Evolutionary conservation across 2,113 vertebrate species (phyloP).

Genomic region (Albula glossodonta): DNA sequence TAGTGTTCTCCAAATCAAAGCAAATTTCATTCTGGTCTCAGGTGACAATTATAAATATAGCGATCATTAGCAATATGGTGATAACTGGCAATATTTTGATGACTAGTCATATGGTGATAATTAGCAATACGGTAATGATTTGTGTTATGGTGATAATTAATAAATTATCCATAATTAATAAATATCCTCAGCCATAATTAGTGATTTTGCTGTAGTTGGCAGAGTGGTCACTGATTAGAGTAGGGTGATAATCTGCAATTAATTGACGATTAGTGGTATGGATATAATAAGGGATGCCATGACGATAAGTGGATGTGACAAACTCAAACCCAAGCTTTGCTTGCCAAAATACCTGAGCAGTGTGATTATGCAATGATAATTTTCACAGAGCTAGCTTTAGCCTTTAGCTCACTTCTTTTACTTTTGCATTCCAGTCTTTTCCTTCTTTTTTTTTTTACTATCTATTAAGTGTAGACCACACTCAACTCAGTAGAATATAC

Average conservation of each 20-base stretch:
- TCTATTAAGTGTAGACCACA: no score
- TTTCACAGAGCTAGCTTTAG: no score
- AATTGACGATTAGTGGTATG: not conserved
- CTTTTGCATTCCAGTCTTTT: no score
- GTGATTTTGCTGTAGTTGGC: not conserved
- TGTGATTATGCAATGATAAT: no score
- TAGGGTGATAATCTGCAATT: not conserved
- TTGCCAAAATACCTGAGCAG: no score
- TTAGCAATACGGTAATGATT: not conserved
- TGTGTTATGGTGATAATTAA: not conserved
- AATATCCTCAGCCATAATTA: not conserved
- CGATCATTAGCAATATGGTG: not conserved
- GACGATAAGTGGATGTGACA: not conserved
- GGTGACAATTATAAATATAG: not conserved
- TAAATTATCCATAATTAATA: not conserved
- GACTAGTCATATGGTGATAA: not conserved
- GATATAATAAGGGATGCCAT: not conserved
- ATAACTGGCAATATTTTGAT: not conserved
- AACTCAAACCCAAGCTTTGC: no score
- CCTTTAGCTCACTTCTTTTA: no score
- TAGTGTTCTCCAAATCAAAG: not conserved
- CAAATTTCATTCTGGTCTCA: not conserved
- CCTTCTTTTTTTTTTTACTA: no score
- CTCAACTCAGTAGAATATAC: no score
- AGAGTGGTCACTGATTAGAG: not conserved